Evolutionary conservation across 2,797 vertebrate genomes (phyloP).

Genomic region (Phrynocephalus guinanensis): DNA sequence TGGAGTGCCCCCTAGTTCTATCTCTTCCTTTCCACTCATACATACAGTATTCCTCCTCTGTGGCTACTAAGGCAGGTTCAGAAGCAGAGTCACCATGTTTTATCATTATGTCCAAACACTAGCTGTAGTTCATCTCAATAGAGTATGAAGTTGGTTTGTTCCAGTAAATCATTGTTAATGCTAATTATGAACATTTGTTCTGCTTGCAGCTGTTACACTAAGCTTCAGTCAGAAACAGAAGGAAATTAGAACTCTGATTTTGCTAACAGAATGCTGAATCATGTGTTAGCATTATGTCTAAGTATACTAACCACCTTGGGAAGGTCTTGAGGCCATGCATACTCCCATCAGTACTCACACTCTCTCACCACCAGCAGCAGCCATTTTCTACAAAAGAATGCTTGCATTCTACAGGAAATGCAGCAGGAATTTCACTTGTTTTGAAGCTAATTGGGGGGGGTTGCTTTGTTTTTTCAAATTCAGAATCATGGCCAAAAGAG

Average conservation of each 20-base stretch:
- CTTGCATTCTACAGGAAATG: too few species aligned
- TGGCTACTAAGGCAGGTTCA: neutral
- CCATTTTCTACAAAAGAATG: too few species aligned
- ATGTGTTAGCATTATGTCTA: neutral
- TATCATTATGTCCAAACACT: neutral
- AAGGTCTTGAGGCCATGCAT: too few species aligned
- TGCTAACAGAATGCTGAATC: too few species aligned
- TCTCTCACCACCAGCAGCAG: too few species aligned
- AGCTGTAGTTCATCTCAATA: neutral
- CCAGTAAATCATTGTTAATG: neutral
- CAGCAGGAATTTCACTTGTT: too few species aligned
- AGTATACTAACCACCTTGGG: too few species aligned
- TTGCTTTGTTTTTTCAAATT: too few species aligned
- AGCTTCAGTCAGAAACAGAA: neutral
- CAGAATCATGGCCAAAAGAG: too few species aligned
- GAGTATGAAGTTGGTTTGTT: neutral
- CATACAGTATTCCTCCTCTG: neutral
- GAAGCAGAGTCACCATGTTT: neutral
- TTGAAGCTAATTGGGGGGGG: too few species aligned
- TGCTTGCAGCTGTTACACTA: neutral
- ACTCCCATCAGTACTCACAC: too few species aligned
- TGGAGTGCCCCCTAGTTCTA: too few species aligned
- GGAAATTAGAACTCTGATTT: neutral
- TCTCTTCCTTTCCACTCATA: neutral
- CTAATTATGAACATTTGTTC: neutral